Conservation (phyloP, 2,888 invertebrate species). For the Andrena flavipes region DNA sequence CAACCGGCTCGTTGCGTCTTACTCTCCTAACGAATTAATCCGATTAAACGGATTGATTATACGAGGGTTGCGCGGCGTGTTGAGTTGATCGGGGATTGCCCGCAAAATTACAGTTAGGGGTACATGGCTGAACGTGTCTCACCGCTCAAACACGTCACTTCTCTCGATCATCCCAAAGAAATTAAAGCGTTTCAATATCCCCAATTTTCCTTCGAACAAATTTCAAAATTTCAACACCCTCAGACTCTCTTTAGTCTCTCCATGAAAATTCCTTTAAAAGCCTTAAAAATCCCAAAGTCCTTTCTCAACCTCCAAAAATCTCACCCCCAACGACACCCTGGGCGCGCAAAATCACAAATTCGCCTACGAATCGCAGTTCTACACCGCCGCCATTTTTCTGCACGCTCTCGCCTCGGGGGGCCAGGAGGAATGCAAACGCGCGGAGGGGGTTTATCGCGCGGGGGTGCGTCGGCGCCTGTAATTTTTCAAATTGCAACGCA, state of each 20-base stretch:
- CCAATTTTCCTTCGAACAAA: not conserved
- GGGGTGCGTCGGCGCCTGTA: conserved; percentile 76
- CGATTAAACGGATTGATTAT: conserved; percentile 67
- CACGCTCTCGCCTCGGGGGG: conserved; percentile 43
- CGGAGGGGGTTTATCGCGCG: conserved; percentile 47
- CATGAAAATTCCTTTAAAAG: not conserved
- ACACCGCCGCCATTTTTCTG: conserved; percentile 26
- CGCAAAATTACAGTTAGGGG: conserved; percentile 55
- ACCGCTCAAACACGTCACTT: not conserved
- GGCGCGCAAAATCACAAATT: conserved; percentile 8
- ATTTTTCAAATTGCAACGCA: conserved; percentile 76
- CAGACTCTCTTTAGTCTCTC: not conserved
- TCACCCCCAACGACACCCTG: conserved; percentile 1
- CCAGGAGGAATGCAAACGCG: conserved; percentile 33
- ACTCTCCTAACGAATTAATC: conserved; percentile 62
- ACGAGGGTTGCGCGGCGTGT: conserved; percentile 57
- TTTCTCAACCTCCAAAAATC: not conserved
- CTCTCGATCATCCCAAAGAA: not conserved
- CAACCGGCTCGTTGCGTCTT: conserved; percentile 60
- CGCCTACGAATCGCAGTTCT: conserved; percentile 6
- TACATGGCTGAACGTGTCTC: conserved; percentile 28
- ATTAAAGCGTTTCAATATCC: not conserved
- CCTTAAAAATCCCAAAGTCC: not conserved
- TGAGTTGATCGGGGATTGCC: conserved; percentile 59
- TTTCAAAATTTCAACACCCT: not conserved